Base-by-base conservation (phyloP, 2,113 vertebrate species). In the Calypte anna region DNA sequence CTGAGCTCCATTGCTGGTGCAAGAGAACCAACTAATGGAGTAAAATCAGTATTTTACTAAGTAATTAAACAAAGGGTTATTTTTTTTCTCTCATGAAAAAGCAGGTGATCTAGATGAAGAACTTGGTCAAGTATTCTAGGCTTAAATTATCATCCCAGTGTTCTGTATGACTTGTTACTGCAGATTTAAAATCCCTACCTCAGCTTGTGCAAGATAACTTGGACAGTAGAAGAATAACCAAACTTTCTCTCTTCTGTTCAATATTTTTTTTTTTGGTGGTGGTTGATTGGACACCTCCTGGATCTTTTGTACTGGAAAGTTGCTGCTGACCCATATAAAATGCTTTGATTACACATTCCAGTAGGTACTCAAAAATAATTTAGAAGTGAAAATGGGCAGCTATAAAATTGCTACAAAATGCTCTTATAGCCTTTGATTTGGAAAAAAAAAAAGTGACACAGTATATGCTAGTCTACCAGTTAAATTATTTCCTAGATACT, bases 211-310 rank as follows among this genome's bases (percentile, higher is more conserved):
- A 58, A 58, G 55, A 19, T 53, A 46, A 62, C 30, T 80, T 80
- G 24, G 0, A 0, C 43, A 73, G 50, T 63, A 48, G 19, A 70
- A 54, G 48, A 76, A 23, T n/a, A 38, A 59, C 38, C 0, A 0
- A 70, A 24, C 11, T 15, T 31, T 25, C 27, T 63, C 21, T 43
- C 17, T 31, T 46, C 22, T n/a, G 13, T 77, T 61, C 40, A 40
- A 40, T 40, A 40, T 31, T 14, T 0, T 0, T 51, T 54, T 90
- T 87, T 70, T 63, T 76, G 18, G 16, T 62, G 48, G 28, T 68
- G 30, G 19, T 27, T 64, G 50, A 46, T 57, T 69, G 63, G 63
- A 43, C 48, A 61, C 3, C 24, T 63, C 54, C 15, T 79, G 28
- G 12, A 25, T 69, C 8, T 10, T 46, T 72, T n/a, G 51, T 86